Conservation (phyloP, 2,888 invertebrate genomes). For the Eilema griseolum region DNA sequence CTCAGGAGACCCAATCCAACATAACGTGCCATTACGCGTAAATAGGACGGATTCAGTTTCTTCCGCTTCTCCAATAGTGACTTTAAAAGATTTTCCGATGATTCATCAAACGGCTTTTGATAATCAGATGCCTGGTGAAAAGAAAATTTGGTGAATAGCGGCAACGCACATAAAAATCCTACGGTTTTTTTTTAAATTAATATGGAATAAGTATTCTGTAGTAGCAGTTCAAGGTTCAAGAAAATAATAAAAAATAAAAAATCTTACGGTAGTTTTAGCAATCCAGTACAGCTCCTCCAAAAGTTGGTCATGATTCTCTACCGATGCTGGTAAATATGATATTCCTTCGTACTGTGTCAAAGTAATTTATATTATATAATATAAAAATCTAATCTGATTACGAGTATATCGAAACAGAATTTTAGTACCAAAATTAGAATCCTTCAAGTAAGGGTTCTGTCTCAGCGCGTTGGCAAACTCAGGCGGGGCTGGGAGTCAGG, state of each 20-base stretch:
- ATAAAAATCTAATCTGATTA: neutral
- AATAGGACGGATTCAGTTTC: slow-evolving; percentile 77
- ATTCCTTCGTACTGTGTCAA: slow-evolving; percentile 69
- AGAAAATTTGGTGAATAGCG: neutral
- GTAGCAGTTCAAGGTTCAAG: neutral
- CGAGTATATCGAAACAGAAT: too few relatives aligned
- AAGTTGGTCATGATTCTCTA: slow-evolving; percentile 67
- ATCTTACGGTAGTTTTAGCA: slow-evolving; percentile 80
- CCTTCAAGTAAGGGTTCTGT: too few relatives aligned
- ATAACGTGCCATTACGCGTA: slow-evolving; percentile 82
- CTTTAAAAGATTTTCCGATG: slow-evolving; percentile 71
- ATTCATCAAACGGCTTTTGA: slow-evolving; percentile 73
- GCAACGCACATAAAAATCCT: neutral
- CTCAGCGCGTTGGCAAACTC: neutral
- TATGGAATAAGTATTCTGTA: neutral
- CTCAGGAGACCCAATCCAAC: slow-evolving; percentile 78
- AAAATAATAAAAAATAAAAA: slow-evolving; percentile 38
- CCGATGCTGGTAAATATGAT: slow-evolving; percentile 64
- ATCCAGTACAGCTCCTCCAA: slow-evolving; percentile 80
- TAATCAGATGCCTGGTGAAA: slow-evolving; percentile 75
- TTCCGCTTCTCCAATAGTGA: slow-evolving; percentile 74
- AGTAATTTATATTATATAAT: neutral
- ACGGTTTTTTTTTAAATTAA: neutral
- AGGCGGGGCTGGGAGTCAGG: neutral
- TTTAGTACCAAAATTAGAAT: too few relatives aligned